phyloP scores from a whole-genome alignment of 2,888 invertebrate genomes.

The Rotaria magnacalcarata region DNA sequence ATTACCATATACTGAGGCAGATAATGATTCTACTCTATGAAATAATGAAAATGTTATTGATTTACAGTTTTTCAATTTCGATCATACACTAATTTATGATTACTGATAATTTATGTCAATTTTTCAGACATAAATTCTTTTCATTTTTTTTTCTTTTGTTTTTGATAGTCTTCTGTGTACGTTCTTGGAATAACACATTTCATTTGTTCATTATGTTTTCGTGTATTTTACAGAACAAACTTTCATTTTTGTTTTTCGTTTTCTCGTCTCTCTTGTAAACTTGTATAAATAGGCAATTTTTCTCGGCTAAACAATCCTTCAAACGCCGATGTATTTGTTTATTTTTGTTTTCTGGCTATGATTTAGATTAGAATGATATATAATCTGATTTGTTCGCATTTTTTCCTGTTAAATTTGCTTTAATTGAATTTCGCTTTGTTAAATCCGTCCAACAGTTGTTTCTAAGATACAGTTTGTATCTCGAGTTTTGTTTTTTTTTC shows the following conservation, averaged over 20 bases:
- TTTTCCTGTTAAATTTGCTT: not conserved
- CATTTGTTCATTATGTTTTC: not conserved
- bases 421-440: not conserved
- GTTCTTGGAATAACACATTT: not conserved
- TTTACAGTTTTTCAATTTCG: not conserved
- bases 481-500: not conserved
- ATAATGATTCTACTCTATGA: not conserved
- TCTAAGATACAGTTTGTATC: not conserved
- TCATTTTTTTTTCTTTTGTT: not conserved
- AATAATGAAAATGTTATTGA: not conserved
- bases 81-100: not conserved
- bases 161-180: not conserved
- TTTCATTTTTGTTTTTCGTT: not conserved
- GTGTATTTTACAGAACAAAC: not conserved
- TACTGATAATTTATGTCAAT: not conserved
- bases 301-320: not conserved
- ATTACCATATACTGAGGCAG: conserved; percentile 4
- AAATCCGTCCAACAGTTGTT: not conserved
- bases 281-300: conserved; percentile 21
- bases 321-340: not conserved
- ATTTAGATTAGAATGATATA: not conserved
- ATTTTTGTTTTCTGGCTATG: not conserved
- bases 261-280: not conserved
- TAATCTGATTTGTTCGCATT: not conserved
- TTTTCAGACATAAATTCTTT: not conserved